Evolutionary conservation across 2,797 vertebrate genomes (phyloP).

Genomic region (Antrozous pallidus): DNA sequence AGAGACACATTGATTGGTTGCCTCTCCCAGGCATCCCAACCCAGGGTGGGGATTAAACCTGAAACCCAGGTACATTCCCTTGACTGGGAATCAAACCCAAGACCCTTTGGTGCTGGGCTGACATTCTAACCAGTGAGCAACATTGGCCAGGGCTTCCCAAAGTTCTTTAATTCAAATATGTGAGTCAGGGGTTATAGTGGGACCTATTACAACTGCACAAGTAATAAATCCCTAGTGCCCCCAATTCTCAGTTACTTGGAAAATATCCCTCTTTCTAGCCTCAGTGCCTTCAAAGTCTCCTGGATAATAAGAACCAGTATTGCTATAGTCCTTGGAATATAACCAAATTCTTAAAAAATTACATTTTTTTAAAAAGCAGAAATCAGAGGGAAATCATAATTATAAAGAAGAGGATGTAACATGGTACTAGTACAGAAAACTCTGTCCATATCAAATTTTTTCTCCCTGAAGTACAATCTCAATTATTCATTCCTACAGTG

Average conservation of each 20-base stretch:
- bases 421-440: neutral
- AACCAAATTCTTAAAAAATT: neutral
- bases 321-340: neutral
- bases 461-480: neutral
- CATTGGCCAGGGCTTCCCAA: neutral
- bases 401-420: neutral
- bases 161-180: neutral
- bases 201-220: neutral
- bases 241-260: neutral
- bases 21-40: no score
- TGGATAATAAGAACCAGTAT: neutral
- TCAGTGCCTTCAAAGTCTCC: neutral
- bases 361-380: neutral
- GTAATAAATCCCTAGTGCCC: neutral
- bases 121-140: no score
- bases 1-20: no score
- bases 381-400: neutral
- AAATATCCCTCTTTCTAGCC: neutral
- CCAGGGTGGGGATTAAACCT: no score
- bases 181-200: neutral
- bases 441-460: neutral
- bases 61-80: no score
- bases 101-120: no score
- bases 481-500: conserved; percentile 37
- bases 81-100: no score